These are phyloP conservation scores for Myzus persicae DNA, from an alignment of 1,140 invertebrate genomes.

Conservation along the genomic window DNA sequence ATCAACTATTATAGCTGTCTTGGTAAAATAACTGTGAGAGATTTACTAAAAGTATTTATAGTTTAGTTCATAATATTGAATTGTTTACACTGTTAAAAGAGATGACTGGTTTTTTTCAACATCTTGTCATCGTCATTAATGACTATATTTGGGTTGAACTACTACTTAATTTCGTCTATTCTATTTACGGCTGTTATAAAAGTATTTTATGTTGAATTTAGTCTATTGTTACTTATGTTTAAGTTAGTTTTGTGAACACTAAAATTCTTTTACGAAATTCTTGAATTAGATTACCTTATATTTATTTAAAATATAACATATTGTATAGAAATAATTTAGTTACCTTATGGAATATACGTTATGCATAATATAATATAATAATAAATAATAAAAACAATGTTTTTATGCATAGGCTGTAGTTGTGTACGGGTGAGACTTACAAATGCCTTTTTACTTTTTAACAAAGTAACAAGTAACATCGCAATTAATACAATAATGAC, in stretches of 20 bases:
- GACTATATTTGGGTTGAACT: neutral
- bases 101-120: neutral
- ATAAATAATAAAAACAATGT: neutral
- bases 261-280: neutral
- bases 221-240: neutral
- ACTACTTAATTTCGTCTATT: neutral
- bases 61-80: neutral
- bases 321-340: neutral
- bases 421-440: too few relatives aligned
- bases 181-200: neutral
- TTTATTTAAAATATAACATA: neutral
- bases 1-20: neutral
- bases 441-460: too few relatives aligned
- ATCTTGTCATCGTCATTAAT: constrained; percentile 16
- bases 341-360: neutral
- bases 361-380: neutral
- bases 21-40: neutral
- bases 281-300: neutral
- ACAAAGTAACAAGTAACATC: neutral
- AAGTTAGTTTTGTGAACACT: neutral
- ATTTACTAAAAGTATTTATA: neutral
- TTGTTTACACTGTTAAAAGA: neutral
- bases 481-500: neutral
- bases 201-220: neutral
- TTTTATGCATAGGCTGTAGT: neutral